These are phyloP conservation scores for Meles meles DNA, from an alignment of 2,113 vertebrate genomes.

Conservation along the genomic window DNA sequence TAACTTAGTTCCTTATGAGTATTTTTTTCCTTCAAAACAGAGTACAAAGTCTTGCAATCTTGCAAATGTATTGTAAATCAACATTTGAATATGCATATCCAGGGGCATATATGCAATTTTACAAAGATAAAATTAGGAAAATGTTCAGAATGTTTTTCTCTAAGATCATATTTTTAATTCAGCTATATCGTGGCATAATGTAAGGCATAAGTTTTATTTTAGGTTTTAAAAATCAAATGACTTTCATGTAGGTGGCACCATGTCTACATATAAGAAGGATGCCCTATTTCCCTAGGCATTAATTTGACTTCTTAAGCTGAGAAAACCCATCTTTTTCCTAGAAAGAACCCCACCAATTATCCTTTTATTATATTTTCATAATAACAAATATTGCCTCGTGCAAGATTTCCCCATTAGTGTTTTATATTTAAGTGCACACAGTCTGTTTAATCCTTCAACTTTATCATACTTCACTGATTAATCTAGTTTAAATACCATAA, in stretches of 20 bases:
- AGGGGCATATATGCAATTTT: neutral
- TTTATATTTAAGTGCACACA: conserved; percentile 66
- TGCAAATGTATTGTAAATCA: neutral
- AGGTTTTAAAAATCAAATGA: conserved; percentile 58
- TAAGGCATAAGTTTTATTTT: conserved; percentile 31
- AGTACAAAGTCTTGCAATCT: neutral
- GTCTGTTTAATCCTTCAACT: conserved; percentile 59
- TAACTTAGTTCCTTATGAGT: neutral
- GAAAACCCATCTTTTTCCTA: conserved; percentile 46
- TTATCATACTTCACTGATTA: conserved; percentile 71
- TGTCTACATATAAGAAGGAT: conserved; percentile 61
- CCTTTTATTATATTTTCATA: conserved; percentile 73
- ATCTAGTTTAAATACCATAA: conserved; percentile 73
- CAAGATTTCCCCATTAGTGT: conserved; percentile 68
- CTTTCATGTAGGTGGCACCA: conserved; percentile 40
- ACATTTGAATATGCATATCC: neutral
- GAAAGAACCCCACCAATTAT: conserved; percentile 67
- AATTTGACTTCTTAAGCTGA: conserved; percentile 69
- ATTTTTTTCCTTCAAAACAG: neutral
- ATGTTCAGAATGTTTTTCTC: neutral
- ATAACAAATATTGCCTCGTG: conserved; percentile 76
- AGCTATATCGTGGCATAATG: neutral
- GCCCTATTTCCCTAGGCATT: conserved; percentile 74
- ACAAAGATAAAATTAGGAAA: neutral
- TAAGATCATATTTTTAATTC: neutral